Percentiles rank a stretch among this genome's conserved stretches.
Conservation (phyloP, 2,113 vertebrate species). For the Elephantulus edwardii region DNA sequence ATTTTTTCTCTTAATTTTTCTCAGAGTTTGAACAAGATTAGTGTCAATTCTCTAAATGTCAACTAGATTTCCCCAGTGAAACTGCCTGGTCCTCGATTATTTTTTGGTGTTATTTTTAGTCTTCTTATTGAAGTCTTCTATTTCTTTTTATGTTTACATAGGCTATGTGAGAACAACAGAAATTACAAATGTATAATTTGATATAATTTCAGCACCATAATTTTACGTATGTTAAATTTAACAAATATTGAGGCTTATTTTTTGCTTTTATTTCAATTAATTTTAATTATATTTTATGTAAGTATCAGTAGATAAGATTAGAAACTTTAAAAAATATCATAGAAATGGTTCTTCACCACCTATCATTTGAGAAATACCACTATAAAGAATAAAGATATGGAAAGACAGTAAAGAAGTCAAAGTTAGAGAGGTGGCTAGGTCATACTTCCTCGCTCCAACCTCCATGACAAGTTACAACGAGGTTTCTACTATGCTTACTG, state of each 20-base stretch:
- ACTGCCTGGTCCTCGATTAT: not conserved
- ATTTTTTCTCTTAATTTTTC: not conserved
- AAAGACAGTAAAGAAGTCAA: not conserved
- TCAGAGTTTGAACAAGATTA: not conserved
- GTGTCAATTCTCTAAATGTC: not conserved
- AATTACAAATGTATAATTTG: not conserved
- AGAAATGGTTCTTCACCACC: not conserved
- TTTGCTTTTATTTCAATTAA: constrained; percentile 25
- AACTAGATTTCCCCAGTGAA: not conserved
- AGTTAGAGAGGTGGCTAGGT: not conserved
- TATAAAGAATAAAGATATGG: not conserved
- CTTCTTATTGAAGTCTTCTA: not conserved
- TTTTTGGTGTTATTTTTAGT: not conserved
- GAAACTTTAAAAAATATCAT: constrained; percentile 22
- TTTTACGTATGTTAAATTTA: not conserved
- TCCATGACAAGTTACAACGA: not conserved
- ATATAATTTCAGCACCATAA: not conserved
- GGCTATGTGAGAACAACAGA: not conserved
- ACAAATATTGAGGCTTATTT: not conserved
- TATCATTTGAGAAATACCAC: not conserved
- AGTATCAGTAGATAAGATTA: not conserved
- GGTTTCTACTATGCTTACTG: not conserved
- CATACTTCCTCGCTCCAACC: not conserved
- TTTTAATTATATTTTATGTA: not conserved
- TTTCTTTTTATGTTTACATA: not conserved